phyloP scores from a whole-genome alignment of 2,797 vertebrate genomes.

The Salarias fasciatus region DNA sequence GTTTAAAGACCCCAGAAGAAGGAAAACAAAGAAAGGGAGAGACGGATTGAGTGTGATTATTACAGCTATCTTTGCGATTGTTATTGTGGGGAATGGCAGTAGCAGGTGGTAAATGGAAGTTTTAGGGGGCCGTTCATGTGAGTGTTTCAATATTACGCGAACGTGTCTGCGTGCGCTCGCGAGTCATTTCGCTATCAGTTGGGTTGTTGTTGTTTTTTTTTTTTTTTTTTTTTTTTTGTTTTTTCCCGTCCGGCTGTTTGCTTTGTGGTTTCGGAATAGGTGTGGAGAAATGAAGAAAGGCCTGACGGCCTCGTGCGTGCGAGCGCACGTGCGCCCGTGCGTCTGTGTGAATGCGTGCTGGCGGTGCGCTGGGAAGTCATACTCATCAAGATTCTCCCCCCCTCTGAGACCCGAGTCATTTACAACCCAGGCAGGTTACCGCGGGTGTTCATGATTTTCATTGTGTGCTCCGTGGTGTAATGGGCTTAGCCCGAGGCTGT shows the following conservation, averaged over 20 bases:
- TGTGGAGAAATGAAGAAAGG: slow-evolving; percentile 14
- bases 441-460: slow-evolving; percentile 42
- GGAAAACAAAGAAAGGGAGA: neutral
- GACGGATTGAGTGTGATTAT: slow-evolving; percentile 10
- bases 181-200: slow-evolving; percentile 7
- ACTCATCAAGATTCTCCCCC: slow-evolving; percentile 44
- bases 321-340: neutral
- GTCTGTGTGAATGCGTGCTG: neutral
- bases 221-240: neutral
- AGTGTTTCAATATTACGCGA: slow-evolving; percentile 5
- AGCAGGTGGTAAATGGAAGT: slow-evolving; percentile 36
- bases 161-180: slow-evolving; percentile 2
- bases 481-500: slow-evolving; percentile 40
- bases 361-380: slow-evolving; percentile 30
- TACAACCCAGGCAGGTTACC: slow-evolving; percentile 36
- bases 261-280: slow-evolving; percentile 7
- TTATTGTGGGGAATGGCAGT: slow-evolving; percentile 7
- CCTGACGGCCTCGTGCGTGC: neutral
- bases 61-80: neutral
- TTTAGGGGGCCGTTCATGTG: slow-evolving; percentile 3
- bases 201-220: neutral
- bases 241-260: neutral
- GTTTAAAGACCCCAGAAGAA: neutral
- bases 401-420: slow-evolving; percentile 47
- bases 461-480: slow-evolving; percentile 54